Conservation (phyloP, 1,140 invertebrate species). For the Solenopsis fugax region DNA sequence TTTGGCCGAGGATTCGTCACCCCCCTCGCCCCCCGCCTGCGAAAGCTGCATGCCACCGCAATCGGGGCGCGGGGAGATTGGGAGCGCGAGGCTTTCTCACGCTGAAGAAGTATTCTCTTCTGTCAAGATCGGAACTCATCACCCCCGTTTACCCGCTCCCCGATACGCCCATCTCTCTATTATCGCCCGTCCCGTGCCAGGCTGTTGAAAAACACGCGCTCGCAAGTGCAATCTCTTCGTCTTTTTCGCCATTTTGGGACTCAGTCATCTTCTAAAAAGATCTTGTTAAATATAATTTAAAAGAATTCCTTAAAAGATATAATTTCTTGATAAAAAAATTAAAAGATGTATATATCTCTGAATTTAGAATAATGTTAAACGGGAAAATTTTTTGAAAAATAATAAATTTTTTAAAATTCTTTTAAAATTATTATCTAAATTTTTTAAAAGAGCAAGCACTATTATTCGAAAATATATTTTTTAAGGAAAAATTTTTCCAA, state of each 20-base stretch:
- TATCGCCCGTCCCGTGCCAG: slow-evolving; percentile 41
- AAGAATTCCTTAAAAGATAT: neutral
- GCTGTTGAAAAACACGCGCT: neutral
- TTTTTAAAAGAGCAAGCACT: neutral
- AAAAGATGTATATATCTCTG: neutral
- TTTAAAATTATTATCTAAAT: neutral
- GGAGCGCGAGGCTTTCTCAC: slow-evolving; percentile 68
- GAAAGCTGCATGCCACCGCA: slow-evolving; percentile 84
- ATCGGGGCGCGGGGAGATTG: slow-evolving; percentile 84
- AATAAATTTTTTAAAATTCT: neutral
- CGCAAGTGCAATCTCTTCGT: slow-evolving; percentile 28
- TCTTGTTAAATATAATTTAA: slow-evolving; percentile 1
- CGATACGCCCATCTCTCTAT: slow-evolving; percentile 75
- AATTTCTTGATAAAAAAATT: neutral
- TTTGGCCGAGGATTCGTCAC: slow-evolving; percentile 70
- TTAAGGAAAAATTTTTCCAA: neutral
- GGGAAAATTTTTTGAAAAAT: neutral
- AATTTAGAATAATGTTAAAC: neutral
- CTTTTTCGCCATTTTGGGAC: neutral
- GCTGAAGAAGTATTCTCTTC: slow-evolving; percentile 26
- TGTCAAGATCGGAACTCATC: slow-evolving; percentile 57
- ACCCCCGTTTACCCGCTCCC: slow-evolving; percentile 82
- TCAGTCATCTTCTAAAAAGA: neutral
- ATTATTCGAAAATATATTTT: neutral
- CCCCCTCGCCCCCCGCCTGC: slow-evolving; percentile 82